A percentile compares a stretch with the other conserved stretches of the same genome.
Conservation (phyloP, 2,888 invertebrate genomes). For the Callimorpha dominula region DNA sequence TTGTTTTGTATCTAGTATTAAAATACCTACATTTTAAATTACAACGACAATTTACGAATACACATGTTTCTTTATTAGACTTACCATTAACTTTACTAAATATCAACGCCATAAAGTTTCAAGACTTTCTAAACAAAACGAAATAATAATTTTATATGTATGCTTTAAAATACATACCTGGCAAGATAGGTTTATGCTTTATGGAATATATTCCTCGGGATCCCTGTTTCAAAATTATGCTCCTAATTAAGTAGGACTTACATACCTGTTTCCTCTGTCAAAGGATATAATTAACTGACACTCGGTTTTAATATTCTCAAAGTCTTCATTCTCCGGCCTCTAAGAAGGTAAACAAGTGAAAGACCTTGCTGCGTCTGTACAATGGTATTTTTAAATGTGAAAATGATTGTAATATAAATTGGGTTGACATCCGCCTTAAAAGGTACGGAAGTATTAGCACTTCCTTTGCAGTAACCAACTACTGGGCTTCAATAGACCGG, state of each 20-base stretch:
- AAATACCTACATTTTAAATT: too few species aligned
- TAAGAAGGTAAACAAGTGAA: slow-evolving; percentile 22
- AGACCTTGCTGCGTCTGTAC: slow-evolving; percentile 21
- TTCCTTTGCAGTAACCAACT: slow-evolving; percentile 7
- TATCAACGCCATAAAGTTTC: too few species aligned
- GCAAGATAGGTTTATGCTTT: slow-evolving; percentile 1
- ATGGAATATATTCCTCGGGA: slow-evolving; percentile 20
- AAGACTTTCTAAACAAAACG: too few species aligned
- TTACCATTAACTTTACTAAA: too few species aligned
- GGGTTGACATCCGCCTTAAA: slow-evolving; percentile 18
- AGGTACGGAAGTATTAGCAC: slow-evolving; percentile 27
- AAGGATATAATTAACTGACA: slow-evolving; percentile 29
- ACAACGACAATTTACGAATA: too few species aligned
- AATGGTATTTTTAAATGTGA: slow-evolving; percentile 18
- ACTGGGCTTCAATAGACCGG: slow-evolving; percentile 2
- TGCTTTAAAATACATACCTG: too few species aligned
- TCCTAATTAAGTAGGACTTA: slow-evolving; percentile 26
- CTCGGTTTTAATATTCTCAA: slow-evolving; percentile 17
- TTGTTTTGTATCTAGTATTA: not conserved
- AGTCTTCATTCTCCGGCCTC: slow-evolving; percentile 15
- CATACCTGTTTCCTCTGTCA: slow-evolving; percentile 19
- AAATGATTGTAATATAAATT: slow-evolving; percentile 9
- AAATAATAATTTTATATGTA: too few species aligned
- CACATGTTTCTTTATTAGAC: too few species aligned
- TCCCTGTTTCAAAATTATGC: slow-evolving; percentile 26